Evolutionary conservation across 1,140 invertebrate species (phyloP), one percentile per base, ranked within the genome.

Genomic region (Ostrea denselamellosa): DNA sequence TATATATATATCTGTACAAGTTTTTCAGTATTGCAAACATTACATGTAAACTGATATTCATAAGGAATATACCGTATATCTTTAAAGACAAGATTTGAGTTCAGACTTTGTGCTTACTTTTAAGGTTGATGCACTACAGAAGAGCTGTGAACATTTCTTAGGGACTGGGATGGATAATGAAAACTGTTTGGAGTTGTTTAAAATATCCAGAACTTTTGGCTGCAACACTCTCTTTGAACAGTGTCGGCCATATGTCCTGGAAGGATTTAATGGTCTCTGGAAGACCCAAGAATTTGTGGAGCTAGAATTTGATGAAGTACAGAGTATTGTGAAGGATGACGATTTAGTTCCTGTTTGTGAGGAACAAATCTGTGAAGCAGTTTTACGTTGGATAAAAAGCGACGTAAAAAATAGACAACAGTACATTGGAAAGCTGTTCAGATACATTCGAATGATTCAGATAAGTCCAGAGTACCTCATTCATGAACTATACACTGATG

Each of bases 291-390:
- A 89, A 58, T 89, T 89, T 86, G 54, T 52, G 51, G 86, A 86
- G 1, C 52, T 89, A 17, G 86, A 89, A 12, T 44, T 87, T 53
- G 90, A 91, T 51, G 91, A 92, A 85, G 83, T 92, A 44, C 85
- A 89, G 22, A 87, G 88, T 51, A 90, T 92, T 54, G 87, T 91
- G 9, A 87, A 88, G 58, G 90, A 91, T 85, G 91, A 92, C 81
- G 88, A 91, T 34, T 65, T 92, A 28, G 89, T 89, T 12, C 90
- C 90, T 2, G 85, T 90, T 19, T 89, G 89, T 71, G 91, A 92
- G 85, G 91, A 92, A 83, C 58, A 90, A 81, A 90, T 92, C 19
- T 91, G 90, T 84, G 91, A 92, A 44, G 89, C 90, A 14, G 87
- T 91, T 17, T 65, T 92, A 10, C 87, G 82, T n/a, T 91, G 91